A percentile compares a stretch with the other conserved stretches of the same genome.
phyloP scores from a whole-genome alignment of 1,140 invertebrate species.

The Aphaenogaster floridana region DNA sequence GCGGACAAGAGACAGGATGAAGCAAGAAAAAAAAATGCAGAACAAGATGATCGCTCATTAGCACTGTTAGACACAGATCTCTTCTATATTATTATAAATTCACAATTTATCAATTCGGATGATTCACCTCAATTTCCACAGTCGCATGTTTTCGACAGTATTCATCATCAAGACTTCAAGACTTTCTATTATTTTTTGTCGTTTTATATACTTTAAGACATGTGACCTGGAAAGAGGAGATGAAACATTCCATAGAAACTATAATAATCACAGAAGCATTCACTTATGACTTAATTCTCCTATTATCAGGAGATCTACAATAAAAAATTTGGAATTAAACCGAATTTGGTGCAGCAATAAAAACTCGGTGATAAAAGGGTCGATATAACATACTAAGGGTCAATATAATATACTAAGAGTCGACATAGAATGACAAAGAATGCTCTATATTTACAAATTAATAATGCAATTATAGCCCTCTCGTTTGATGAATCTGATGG shows the following conservation, averaged over 20 bases:
- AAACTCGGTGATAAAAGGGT: neutral
- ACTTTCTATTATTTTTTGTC: neutral
- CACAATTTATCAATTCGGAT: neutral
- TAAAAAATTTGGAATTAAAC: neutral
- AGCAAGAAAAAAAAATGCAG: conserved; percentile 24
- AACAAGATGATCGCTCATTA: neutral
- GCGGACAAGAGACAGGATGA: neutral
- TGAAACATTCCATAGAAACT: neutral
- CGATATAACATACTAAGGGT: neutral
- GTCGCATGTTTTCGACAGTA: neutral
- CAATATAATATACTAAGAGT: neutral
- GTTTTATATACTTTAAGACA: neutral
- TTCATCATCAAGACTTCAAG: neutral
- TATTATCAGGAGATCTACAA: neutral
- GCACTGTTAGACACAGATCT: conserved; percentile 4
- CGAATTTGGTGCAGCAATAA: neutral
- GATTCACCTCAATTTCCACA: neutral
- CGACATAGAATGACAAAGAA: neutral
- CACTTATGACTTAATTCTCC: neutral
- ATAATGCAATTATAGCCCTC: neutral
- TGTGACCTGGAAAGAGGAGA: neutral
- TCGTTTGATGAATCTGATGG: neutral
- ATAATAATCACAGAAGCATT: conserved; percentile 7
- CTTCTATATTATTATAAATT: conserved; percentile 5
- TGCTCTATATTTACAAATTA: neutral